Base-by-base conservation (phyloP, 2,888 invertebrate species). In the Arctia plantaginis region DNA sequence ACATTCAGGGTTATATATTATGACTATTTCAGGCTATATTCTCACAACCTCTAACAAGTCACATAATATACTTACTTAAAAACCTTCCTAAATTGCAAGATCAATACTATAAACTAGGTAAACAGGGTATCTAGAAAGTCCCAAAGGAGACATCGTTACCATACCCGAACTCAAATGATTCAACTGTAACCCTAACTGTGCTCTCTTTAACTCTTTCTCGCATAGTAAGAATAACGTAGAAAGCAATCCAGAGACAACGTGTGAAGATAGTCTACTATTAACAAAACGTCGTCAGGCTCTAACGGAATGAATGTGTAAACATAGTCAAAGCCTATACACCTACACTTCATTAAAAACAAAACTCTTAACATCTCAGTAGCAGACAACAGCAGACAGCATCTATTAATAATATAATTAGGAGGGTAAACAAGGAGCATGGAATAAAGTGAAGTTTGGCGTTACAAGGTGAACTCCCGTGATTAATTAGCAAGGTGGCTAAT, bases 401-500 rank as follows among this genome's bases (percentile, higher is more conserved):
- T 86, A 86, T 82, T 85, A 85, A 81, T 86, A 88, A 86, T 86
- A 82, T 84, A 87, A 88, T 88, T 89, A 86, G 85, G 75, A 82
- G 86, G 85, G 87, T 84, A 90, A 90, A 90, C 90, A 90, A 91
- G n/a, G 89, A 89, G 88, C 88, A 87, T 88, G 85, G 86, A 87
- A 88, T 88, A 90, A 89, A 90, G 88, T 88, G 83, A 88, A 90
- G 87, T 90, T 90, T 90, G 87, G 84, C 87, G 87, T 86, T 87
- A 90, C 92, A 90, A 92, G 91, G 90, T 89, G 88, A 92, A 89
- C 91, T 87, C 89, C 88, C 89, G 91, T 92, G 92, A 94, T 93
- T 95, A 95, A 95, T 95, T 95, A 94, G 92, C 90, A 89, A 90
- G 89, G 90, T 89, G 90, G 91, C 94, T 95, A 94, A 95, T 95